Base-by-base conservation (phyloP, 2,797 vertebrate species). In the Periophthalmus magnuspinnatus region DNA sequence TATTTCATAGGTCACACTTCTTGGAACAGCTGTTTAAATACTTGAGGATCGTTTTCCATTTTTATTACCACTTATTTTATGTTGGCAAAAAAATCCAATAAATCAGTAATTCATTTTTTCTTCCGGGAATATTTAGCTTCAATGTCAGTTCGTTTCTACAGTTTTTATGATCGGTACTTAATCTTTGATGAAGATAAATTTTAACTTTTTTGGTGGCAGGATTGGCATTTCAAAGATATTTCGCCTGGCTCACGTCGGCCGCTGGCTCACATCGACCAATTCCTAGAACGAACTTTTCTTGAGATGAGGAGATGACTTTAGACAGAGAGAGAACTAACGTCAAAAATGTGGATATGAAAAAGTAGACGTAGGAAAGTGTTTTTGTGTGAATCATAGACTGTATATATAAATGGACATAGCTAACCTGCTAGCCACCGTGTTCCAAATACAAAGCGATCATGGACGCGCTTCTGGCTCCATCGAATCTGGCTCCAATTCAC, bases 111-210 rank as follows among this genome's bases (percentile, higher is more conserved):
- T 63, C 38, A 4, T 22, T 63, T 47, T 17, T 47, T 16, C 2
- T 32, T 64, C 38, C 22, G 6, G 41, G 21, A 17, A 32, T 41
- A 64, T 64, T 48, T 28, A 0, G 16, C 24, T 32, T 47, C 16
- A 64, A 19, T 28, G 62, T 48, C 41, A 17, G 16, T 47, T 38
- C 38, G 13, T 45, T 45, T 45, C 10, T 45, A 41, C 41, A 24
- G n/a, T 17, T 63, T 63, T 63, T 63, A 63, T 47, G 61, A 17
- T 19, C 21, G 3, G 3, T 61, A 8, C 21, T 45, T 45, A 47
- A 47, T 63, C 21, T 64, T 28, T 47, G 16, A 64, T 6, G 16
- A 64, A 41, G 41, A 64, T 64, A 28, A 48, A 64, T 64, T 24
- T 64, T 6, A 32, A 28, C 22, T 28, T 48, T 28, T 17, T 48